Evolutionary conservation across 2,888 invertebrate species (phyloP).

Genomic region (Pheosia gnoma): DNA sequence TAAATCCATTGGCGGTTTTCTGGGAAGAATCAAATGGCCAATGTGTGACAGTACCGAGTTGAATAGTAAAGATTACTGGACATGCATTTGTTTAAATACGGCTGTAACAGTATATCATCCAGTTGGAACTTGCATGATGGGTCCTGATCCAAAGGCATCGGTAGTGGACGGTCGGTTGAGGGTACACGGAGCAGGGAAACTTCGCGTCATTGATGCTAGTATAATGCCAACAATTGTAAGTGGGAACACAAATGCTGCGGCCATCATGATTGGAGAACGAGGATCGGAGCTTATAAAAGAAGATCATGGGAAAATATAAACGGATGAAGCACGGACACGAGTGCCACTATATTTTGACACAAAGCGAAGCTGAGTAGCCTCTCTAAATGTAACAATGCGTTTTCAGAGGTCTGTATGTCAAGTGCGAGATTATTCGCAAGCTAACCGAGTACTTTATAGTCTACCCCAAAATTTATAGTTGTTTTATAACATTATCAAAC

Average conservation of each 20-base stretch:
- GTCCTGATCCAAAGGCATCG: conserved; percentile 55
- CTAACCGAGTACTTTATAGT: too few relatives aligned
- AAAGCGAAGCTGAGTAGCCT: too few relatives aligned
- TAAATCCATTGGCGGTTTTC: conserved; percentile 47
- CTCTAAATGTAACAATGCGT: too few relatives aligned
- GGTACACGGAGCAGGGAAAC: conserved; percentile 85
- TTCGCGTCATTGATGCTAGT: conserved; percentile 90
- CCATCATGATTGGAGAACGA: conserved; percentile 92
- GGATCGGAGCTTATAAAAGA: conserved; percentile 89
- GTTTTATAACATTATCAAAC: too few relatives aligned
- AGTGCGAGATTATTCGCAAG: too few relatives aligned
- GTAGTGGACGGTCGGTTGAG: conserved; percentile 83
- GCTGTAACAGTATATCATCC: conserved; percentile 86
- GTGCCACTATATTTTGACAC: too few relatives aligned
- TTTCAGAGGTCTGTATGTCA: too few relatives aligned
- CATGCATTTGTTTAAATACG: conserved; percentile 75
- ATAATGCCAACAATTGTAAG: conserved; percentile 91
- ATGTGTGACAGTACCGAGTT: conserved; percentile 49
- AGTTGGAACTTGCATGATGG: conserved; percentile 86
- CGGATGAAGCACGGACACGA: too few relatives aligned
- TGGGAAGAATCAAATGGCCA: conserved; percentile 51
- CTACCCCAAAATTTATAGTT: too few relatives aligned
- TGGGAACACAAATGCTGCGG: conserved; percentile 91
- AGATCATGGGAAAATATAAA: conserved; percentile 26
- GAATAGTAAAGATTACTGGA: conserved; percentile 57